A percentile compares a stretch with the other conserved stretches of the same genome.
phyloP scores from a whole-genome alignment of 1,140 invertebrate species.

The Drosophila sulfurigaster region DNA sequence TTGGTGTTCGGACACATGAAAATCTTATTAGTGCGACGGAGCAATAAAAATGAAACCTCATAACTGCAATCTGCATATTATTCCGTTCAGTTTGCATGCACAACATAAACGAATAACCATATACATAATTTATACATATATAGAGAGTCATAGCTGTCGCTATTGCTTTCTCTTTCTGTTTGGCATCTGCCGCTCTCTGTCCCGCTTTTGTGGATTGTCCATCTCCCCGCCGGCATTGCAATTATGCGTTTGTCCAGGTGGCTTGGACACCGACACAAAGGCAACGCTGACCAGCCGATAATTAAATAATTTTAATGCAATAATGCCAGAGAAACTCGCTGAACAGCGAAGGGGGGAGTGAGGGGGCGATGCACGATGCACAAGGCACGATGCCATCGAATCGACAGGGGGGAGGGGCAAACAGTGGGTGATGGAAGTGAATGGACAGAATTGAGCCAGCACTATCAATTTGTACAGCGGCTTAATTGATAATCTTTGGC shows the following conservation, averaged over 20 bases:
- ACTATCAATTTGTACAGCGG: constrained; percentile 78
- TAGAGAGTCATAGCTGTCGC: not conserved
- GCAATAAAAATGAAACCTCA: constrained; percentile 50
- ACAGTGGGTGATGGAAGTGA: not conserved
- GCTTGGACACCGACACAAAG: constrained; percentile 33
- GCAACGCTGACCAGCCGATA: constrained; percentile 49
- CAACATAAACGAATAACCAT: constrained; percentile 24
- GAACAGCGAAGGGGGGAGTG: too few species aligned
- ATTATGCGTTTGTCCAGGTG: constrained; percentile 50
- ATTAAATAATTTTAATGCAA: constrained; percentile 66
- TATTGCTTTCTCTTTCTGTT: not conserved
- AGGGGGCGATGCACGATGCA: not conserved
- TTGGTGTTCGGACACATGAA: constrained; percentile 12
- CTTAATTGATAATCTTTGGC: constrained; percentile 82
- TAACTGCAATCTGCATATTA: constrained; percentile 52
- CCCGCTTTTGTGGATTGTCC: not conserved
- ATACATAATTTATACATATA: constrained; percentile 7
- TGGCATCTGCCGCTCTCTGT: not conserved
- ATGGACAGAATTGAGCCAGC: constrained; percentile 38
- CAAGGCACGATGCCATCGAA: not conserved
- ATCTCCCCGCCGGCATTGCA: constrained; percentile 36
- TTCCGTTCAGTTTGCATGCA: constrained; percentile 11
- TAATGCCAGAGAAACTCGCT: constrained; percentile 50
- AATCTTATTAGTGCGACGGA: constrained; percentile 47
- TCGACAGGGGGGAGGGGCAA: not conserved